Conservation (phyloP, 1,140 invertebrate genomes). For the Dysdera silvatica region DNA sequence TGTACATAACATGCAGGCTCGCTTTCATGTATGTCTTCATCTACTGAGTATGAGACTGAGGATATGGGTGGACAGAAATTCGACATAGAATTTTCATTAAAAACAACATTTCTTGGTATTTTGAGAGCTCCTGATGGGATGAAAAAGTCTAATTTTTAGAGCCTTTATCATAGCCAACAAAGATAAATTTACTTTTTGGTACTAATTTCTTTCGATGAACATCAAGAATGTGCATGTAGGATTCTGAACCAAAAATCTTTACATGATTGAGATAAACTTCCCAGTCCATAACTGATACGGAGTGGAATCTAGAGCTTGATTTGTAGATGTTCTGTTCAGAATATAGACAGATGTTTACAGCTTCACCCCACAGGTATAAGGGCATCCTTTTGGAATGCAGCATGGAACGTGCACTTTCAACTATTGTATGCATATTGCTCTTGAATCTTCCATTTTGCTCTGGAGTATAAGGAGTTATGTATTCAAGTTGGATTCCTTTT, state of each 20-base stretch:
- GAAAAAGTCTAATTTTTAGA: background rate
- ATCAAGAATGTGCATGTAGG: slow-evolving; percentile 12
- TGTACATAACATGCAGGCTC: too few relatives aligned
- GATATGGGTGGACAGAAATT: too few relatives aligned
- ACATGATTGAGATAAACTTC: slow-evolving; percentile 5
- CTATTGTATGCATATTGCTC: slow-evolving; percentile 13
- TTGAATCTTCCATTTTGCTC: slow-evolving; percentile 19
- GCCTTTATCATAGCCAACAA: slow-evolving; percentile 15
- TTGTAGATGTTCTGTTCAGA: background rate
- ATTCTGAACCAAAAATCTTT: slow-evolving; percentile 10
- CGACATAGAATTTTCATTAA: background rate
- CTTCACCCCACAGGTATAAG: slow-evolving; percentile 15
- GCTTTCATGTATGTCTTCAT: too few relatives aligned
- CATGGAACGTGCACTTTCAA: slow-evolving; percentile 20
- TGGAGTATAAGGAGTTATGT: background rate
- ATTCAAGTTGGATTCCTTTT: background rate
- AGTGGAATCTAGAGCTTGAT: background rate
- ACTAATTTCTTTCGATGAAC: background rate
- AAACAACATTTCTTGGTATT: slow-evolving; percentile 6
- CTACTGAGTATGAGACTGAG: too few relatives aligned
- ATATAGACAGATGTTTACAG: slow-evolving; percentile 11
- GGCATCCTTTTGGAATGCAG: background rate
- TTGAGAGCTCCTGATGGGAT: background rate
- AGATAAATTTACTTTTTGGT: too few relatives aligned
- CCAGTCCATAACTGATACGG: slow-evolving; percentile 22